Evolutionary conservation across 2,113 vertebrate species (phyloP).

Genomic region (Hyperopisus bebe): DNA sequence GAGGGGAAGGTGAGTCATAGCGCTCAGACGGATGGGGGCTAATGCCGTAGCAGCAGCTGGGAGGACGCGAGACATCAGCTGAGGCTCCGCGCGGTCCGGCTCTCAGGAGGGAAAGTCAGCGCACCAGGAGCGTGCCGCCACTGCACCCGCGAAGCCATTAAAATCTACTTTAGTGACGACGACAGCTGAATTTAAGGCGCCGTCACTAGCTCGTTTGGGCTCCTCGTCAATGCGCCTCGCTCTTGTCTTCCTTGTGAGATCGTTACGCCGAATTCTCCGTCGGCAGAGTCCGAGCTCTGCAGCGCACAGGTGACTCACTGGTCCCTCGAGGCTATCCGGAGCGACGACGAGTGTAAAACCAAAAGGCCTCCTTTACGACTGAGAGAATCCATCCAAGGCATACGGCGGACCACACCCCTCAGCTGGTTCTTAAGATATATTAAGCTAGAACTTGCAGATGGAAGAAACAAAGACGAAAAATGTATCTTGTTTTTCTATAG

Average conservation of each 20-base stretch:
- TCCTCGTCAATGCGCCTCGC: slow-evolving; percentile 3
- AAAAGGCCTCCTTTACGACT: not conserved
- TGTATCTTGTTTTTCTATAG: not conserved
- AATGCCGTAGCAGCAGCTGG: not conserved
- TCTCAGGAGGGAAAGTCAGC: slow-evolving; percentile 29
- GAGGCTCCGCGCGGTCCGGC: not conserved
- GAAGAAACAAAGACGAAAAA: not conserved
- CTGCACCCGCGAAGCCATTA: slow-evolving; percentile 23
- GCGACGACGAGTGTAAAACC: slow-evolving; percentile 24
- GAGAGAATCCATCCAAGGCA: not conserved
- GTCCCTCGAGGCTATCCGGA: slow-evolving; percentile 29
- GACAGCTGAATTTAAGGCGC: slow-evolving; percentile 55
- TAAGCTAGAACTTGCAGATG: not conserved
- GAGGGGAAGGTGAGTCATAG: not conserved
- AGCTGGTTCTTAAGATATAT: not conserved
- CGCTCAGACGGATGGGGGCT: not conserved
- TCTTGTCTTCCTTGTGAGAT: slow-evolving; percentile 30
- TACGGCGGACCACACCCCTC: not conserved
- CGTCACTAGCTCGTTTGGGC: slow-evolving; percentile 32
- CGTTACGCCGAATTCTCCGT: slow-evolving; percentile 15
- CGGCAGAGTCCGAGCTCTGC: slow-evolving; percentile 17
- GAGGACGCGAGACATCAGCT: not conserved
- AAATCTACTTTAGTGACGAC: slow-evolving; percentile 38
- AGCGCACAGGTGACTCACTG: slow-evolving; percentile 26
- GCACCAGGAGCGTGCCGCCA: slow-evolving; percentile 34